Percentiles rank a stretch among this genome's conserved stretches.
Evolutionary conservation across 2,797 vertebrate species (phyloP).

Genomic region (Melanotaenia nigrans): DNA sequence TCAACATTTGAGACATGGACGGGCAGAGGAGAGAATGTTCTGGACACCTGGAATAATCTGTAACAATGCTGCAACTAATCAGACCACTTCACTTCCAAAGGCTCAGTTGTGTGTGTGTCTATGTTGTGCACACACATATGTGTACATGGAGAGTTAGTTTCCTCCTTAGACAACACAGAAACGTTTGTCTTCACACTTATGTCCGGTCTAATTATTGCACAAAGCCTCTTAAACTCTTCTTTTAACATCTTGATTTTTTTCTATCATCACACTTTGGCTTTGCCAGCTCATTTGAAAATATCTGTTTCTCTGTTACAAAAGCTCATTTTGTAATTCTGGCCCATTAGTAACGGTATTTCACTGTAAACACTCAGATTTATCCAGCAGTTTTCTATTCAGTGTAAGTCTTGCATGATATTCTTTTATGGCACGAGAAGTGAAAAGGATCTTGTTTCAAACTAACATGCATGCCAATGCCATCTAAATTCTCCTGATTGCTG

Average conservation of each 20-base stretch:
- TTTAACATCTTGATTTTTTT: background rate
- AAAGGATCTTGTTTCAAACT: conserved; percentile 66
- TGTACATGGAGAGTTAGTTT: conserved; percentile 21
- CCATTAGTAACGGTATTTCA: conserved; percentile 70
- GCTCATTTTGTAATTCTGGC: conserved; percentile 38
- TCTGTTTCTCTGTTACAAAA: conserved; percentile 3
- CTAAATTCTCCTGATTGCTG: conserved; percentile 6
- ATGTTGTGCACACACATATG: background rate
- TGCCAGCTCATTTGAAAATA: conserved; percentile 21
- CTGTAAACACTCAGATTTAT: conserved; percentile 77
- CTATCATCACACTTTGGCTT: conserved; percentile 8
- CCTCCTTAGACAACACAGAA: conserved; percentile 41
- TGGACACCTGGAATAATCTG: conserved; percentile 70
- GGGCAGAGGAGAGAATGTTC: conserved; percentile 52
- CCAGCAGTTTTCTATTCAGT: conserved; percentile 71
- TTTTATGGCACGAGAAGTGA: conserved; percentile 72
- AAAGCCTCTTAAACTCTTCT: conserved; percentile 8
- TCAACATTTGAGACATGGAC: conserved; percentile 58
- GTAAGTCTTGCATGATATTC: conserved; percentile 74
- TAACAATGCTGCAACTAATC: conserved; percentile 63
- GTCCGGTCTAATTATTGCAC: background rate
- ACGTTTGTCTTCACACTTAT: conserved; percentile 10
- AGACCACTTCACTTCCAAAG: conserved; percentile 50
- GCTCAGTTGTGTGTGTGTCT: conserved; percentile 35
- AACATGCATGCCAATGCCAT: conserved; percentile 33